phyloP scores from a whole-genome alignment of 2,797 vertebrate genomes.

The Pseudopleuronectes americanus region DNA sequence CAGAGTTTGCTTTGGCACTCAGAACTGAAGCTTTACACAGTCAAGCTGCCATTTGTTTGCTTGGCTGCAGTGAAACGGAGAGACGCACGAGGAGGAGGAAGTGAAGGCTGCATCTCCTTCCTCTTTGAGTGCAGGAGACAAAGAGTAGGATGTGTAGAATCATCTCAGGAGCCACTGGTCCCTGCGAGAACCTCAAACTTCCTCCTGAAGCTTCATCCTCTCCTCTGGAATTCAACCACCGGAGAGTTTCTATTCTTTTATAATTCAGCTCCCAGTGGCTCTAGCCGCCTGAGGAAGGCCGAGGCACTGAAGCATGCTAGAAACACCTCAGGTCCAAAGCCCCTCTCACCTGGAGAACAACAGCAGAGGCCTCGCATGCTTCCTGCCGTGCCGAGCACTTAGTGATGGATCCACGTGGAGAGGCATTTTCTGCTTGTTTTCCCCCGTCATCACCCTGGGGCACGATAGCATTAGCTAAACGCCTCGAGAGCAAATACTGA shows the following conservation, averaged over 20 bases:
- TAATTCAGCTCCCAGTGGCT: slow-evolving; percentile 9
- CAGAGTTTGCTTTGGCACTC: slow-evolving; percentile 13
- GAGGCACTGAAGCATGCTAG: not conserved
- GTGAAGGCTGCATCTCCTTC: slow-evolving; percentile 1
- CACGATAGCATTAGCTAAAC: slow-evolving; percentile 60
- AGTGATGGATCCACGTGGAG: slow-evolving; percentile 59
- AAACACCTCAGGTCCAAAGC: slow-evolving; percentile 23
- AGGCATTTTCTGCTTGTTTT: slow-evolving; percentile 44
- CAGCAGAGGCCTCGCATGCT: not conserved
- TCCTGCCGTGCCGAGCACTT: slow-evolving; percentile 28
- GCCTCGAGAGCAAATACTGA: slow-evolving; percentile 66
- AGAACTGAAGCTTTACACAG: slow-evolving; percentile 9
- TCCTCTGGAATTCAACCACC: slow-evolving; percentile 31
- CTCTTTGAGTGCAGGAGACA: not conserved
- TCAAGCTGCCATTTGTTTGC: slow-evolving; percentile 8
- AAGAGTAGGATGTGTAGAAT: not conserved
- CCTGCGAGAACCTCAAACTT: slow-evolving; percentile 16
- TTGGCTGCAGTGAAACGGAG: slow-evolving; percentile 7
- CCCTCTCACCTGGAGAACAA: slow-evolving; percentile 15
- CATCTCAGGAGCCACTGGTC: not conserved
- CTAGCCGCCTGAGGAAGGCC: not conserved
- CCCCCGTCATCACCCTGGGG: slow-evolving; percentile 35
- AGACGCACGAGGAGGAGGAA: not conserved
- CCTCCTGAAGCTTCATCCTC: slow-evolving; percentile 4
- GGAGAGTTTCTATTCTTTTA: slow-evolving; percentile 3